Percentiles rank a stretch among this genome's conserved stretches.
Evolutionary conservation across 2,113 vertebrate genomes (phyloP).

Genomic region (Parus major): DNA sequence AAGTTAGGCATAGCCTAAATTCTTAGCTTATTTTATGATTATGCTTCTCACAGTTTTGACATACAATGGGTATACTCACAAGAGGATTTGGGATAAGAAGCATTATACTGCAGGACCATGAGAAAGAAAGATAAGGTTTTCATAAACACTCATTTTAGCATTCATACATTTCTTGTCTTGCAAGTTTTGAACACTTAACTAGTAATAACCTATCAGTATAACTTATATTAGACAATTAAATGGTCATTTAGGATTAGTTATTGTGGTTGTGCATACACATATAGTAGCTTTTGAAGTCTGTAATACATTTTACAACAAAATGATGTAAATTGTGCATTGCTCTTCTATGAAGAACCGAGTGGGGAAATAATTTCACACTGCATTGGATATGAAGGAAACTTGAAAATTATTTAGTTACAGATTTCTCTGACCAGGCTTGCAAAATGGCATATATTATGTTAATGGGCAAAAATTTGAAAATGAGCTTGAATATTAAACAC

Average conservation of each 20-base stretch:
- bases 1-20: constrained; percentile 28
- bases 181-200: constrained; percentile 12
- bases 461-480: constrained; percentile 79
- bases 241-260: constrained; percentile 50
- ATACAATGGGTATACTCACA: not conserved
- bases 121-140: constrained; percentile 14
- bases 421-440: constrained; percentile 81
- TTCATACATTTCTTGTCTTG: not conserved
- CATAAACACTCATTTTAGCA: not conserved
- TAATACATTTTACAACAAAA: constrained; percentile 55
- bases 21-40: constrained; percentile 15
- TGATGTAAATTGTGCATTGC: constrained; percentile 43
- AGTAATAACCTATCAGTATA: not conserved
- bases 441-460: constrained; percentile 82
- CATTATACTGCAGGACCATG: not conserved
- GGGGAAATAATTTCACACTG: constrained; percentile 83
- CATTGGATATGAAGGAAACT: constrained; percentile 81
- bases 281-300: constrained; percentile 51
- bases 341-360: constrained; percentile 63
- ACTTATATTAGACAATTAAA: constrained; percentile 65
- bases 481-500: constrained; percentile 81
- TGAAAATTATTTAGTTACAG: constrained; percentile 86
- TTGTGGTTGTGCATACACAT: not conserved
- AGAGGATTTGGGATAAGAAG: not conserved
- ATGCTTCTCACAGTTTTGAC: not conserved